phyloP scores from a whole-genome alignment of 2,797 vertebrate genomes.

The Pipistrellus kuhlii region DNA sequence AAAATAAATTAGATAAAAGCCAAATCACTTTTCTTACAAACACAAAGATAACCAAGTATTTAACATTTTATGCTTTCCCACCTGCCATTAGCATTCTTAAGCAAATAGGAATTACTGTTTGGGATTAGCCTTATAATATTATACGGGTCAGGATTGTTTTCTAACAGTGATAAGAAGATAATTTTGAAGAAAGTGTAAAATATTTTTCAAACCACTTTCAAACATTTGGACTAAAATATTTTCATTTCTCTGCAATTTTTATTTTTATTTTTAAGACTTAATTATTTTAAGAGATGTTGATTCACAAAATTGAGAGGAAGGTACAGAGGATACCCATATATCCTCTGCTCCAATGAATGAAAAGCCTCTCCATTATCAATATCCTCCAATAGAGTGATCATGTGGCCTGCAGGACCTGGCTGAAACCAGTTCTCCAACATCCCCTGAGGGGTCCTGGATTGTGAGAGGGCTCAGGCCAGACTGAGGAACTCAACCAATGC shows the following conservation, averaged over 20 bases:
- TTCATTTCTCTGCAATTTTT: neutral
- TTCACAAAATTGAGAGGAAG: neutral
- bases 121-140: neutral
- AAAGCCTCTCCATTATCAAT: no score
- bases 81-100: neutral
- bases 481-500: no score
- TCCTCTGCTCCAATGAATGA: no score
- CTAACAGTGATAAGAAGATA: neutral
- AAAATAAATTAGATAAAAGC: conserved; percentile 81
- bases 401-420: no score
- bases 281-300: neutral
- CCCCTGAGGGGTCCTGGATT: no score
- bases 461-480: no score
- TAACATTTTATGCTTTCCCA: neutral
- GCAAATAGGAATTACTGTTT: neutral
- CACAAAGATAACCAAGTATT: conserved; percentile 76
- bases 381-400: no score
- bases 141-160: neutral
- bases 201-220: neutral
- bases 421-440: no score
- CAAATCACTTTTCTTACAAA: conserved; percentile 82
- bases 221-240: conserved; percentile 32
- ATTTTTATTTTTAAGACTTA: conserved; percentile 15
- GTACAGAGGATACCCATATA: no score
- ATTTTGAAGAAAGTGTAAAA: neutral